Conservation (phyloP, 2,797 vertebrate species). For the Peromyscus aztecus region DNA sequence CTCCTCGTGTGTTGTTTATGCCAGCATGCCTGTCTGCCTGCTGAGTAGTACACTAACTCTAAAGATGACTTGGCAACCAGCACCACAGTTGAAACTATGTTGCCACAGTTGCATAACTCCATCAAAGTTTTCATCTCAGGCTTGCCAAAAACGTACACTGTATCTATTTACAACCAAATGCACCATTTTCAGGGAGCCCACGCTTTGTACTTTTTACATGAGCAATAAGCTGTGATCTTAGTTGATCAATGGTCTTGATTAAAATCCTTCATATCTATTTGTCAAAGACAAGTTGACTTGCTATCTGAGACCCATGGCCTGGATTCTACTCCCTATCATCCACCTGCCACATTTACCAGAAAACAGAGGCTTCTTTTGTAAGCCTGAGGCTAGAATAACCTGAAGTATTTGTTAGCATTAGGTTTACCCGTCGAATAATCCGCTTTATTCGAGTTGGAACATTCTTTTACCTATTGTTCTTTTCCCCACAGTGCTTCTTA, state of each 20-base stretch:
- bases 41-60: slow-evolving; percentile 46
- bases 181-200: slow-evolving; percentile 32
- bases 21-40: slow-evolving; percentile 64
- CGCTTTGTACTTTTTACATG: neutral
- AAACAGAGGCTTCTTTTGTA: neutral
- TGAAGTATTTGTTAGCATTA: neutral
- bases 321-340: neutral
- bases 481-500: neutral
- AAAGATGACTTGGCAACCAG: slow-evolving; percentile 63
- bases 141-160: slow-evolving; percentile 66
- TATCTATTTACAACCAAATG: slow-evolving; percentile 68
- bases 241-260: slow-evolving; percentile 23
- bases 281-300: neutral
- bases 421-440: neutral
- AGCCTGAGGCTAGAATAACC: neutral
- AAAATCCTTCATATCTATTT: slow-evolving; percentile 25
- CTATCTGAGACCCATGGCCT: slow-evolving; percentile 27
- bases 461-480: neutral
- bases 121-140: slow-evolving; percentile 64
- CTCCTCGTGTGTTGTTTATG: slow-evolving; percentile 72
- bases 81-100: slow-evolving; percentile 65
- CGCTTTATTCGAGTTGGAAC: neutral
- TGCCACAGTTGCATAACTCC: slow-evolving; percentile 65
- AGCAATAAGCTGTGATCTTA: slow-evolving; percentile 51
- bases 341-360: neutral